A percentile compares a stretch with the other conserved stretches of the same genome.
phyloP scores from a whole-genome alignment of 1,140 invertebrate genomes.

The Eupeodes corollae region DNA sequence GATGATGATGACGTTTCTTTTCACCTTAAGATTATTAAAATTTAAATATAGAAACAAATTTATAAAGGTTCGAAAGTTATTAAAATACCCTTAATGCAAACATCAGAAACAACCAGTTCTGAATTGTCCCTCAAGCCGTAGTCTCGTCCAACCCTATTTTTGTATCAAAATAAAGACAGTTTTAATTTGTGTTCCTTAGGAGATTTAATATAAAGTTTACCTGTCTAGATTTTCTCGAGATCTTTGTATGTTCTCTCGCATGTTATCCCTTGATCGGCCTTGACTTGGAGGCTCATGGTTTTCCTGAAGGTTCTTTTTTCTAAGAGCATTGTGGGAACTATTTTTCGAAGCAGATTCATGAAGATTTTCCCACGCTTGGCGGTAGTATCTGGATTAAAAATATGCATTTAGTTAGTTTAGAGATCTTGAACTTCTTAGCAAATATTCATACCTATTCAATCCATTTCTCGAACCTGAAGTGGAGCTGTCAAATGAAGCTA shows the following conservation, averaged over 20 bases:
- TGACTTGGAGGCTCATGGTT: slow-evolving; percentile 53
- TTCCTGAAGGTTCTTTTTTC: slow-evolving; percentile 45
- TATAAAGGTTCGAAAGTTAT: slow-evolving; percentile 13
- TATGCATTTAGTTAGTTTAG: background rate
- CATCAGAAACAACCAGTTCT: slow-evolving; percentile 69
- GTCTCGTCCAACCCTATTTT: slow-evolving; percentile 34
- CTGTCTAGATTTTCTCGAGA: slow-evolving; percentile 40
- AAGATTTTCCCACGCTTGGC: slow-evolving; percentile 84
- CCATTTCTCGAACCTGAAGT: slow-evolving; percentile 70
- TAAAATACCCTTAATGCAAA: slow-evolving; percentile 37
- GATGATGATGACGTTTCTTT: slow-evolving; percentile 70
- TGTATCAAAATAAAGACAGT: background rate
- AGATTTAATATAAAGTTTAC: slow-evolving; percentile 14
- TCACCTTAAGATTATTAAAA: slow-evolving; percentile 41
- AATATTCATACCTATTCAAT: slow-evolving; percentile 52
- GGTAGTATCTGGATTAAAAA: slow-evolving; percentile 48
- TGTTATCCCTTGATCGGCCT: slow-evolving; percentile 34
- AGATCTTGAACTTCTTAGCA: background rate
- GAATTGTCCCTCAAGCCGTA: slow-evolving; percentile 65
- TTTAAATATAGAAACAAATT: background rate
- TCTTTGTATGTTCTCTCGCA: slow-evolving; percentile 35
- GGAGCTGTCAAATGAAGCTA: slow-evolving; percentile 74
- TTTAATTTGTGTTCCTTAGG: too few relatives aligned
- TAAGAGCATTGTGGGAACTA: slow-evolving; percentile 40
- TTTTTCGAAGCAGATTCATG: slow-evolving; percentile 59